phyloP scores from a whole-genome alignment of 2,888 invertebrate species.

The Metopia argyrocephala region DNA sequence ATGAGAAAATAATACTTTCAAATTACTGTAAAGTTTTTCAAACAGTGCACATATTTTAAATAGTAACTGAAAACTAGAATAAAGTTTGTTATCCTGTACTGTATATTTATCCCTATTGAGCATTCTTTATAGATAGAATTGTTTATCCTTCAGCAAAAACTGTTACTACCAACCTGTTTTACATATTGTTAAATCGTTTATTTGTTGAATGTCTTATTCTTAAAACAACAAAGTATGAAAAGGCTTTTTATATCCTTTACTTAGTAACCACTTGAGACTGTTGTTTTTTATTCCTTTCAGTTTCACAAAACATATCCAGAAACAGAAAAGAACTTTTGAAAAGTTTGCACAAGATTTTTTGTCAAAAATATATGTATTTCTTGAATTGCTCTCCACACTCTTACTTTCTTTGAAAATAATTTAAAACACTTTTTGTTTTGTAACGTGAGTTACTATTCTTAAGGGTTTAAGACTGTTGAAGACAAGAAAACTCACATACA shows the following conservation, averaged over 20 bases:
- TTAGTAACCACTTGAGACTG: conserved; percentile 73
- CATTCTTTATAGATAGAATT: too few species aligned
- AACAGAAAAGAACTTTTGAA: conserved; percentile 31
- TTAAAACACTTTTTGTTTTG: not conserved
- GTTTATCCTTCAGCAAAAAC: too few species aligned
- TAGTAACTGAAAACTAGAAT: too few species aligned
- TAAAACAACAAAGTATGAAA: conserved; percentile 30
- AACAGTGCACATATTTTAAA: too few species aligned
- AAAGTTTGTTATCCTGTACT: too few species aligned
- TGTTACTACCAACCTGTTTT: conserved; percentile 2
- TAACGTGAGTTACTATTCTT: too few species aligned
- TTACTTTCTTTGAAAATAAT: too few species aligned
- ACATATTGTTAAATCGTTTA: not conserved
- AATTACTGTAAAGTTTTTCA: too few species aligned
- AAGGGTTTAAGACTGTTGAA: too few species aligned
- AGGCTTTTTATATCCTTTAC: conserved; percentile 58
- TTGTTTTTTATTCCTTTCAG: conserved; percentile 45
- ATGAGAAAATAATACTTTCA: too few species aligned
- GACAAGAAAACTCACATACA: too few species aligned
- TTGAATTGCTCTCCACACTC: not conserved
- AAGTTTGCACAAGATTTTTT: not conserved
- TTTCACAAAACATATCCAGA: conserved; percentile 36
- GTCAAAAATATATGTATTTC: not conserved
- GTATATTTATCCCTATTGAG: too few species aligned
- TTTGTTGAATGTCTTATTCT: conserved; percentile 16